Conservation (phyloP, 2,113 vertebrate species). For the Propithecus coquereli region DNA sequence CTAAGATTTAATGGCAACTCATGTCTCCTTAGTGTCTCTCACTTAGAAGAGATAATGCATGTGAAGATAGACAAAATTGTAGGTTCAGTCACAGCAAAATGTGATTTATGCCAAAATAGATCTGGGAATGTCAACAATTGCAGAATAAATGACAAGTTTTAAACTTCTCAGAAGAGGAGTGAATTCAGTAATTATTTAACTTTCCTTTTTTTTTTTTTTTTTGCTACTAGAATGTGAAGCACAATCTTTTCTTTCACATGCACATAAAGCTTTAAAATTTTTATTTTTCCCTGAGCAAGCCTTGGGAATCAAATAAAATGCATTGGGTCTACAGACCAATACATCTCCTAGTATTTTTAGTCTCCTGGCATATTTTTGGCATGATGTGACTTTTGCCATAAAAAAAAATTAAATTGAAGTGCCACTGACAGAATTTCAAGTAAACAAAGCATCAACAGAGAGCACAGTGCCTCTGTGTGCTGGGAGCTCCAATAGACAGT, state of each 20-base stretch:
- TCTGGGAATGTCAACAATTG: conserved; percentile 80
- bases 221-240: conserved; percentile 46
- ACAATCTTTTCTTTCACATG: conserved; percentile 63
- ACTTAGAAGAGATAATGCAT: conserved; percentile 79
- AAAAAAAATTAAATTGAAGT: conserved; percentile 64
- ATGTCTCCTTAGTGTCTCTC: conserved; percentile 73
- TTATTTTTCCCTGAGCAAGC: conserved; percentile 55
- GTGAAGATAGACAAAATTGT: conserved; percentile 83
- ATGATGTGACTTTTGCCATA: conserved; percentile 65
- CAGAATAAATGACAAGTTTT: conserved; percentile 83
- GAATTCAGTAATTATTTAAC: conserved; percentile 84
- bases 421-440: conserved; percentile 70
- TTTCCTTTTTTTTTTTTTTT: conserved; percentile 79
- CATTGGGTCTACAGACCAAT: conserved; percentile 46
- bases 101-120: conserved; percentile 85
- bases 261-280: conserved; percentile 67
- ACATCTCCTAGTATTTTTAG: conserved; percentile 44
- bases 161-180: conserved; percentile 81
- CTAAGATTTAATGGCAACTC: conserved; percentile 80
- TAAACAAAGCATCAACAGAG: conserved; percentile 73
- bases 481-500: conserved; percentile 74
- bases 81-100: conserved; percentile 85
- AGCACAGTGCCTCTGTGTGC: conserved; percentile 65
- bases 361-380: conserved; percentile 71
- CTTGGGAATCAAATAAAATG: conserved; percentile 56